Base-by-base conservation (phyloP, 2,113 vertebrate genomes). In the Larimichthys polyactis region DNA sequence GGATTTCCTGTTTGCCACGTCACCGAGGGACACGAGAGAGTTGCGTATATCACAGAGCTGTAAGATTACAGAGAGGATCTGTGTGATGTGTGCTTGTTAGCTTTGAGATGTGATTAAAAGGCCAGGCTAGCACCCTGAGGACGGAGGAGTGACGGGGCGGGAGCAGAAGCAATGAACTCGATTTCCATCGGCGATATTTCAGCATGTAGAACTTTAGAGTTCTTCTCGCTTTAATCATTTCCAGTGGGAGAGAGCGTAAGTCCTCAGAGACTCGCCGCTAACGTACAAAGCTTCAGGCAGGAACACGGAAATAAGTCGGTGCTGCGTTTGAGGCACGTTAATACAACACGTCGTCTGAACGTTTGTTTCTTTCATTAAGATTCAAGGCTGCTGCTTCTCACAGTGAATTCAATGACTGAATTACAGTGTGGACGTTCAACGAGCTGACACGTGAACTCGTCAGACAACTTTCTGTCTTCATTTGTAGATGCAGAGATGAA, bases 21-120 rank as follows among this genome's bases (percentile, higher is more conserved):
- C 68, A 70, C 16, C 20, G 19, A 43, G 55, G 20, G 49, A 74
- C 12, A 57, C 5, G 4, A 52, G 22, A 67, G 36, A 27, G 22
- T 59, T 24, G 48, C n/a, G 46, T 52, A 75, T 0, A 68, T 75
- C 11, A 75, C 63, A 70, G 27, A 65, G 14, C 10, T 63, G 22
- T 44, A 32, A 62, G 51, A 83, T 74, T 32, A 81, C 20, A 76
- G 67, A 78, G 48, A 71, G 20, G 60, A 27, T 43, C 6, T 55
- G 62, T 78, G 75, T 67, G 67, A 62, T 62, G 66, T 71, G 27
- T 7, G 66, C 75, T 78, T 71, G 79, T 73, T 83, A 79, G 72
- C 49, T 79, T 59, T 73, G 40, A 82, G 29, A 49, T 71, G 80
- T 77, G 82, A 20, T 82, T 84, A 80, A 81, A 83, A 87, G 67